These are phyloP conservation scores for Drosophila neocordata DNA, from an alignment of 1,140 invertebrate species.

Conservation along the genomic window DNA sequence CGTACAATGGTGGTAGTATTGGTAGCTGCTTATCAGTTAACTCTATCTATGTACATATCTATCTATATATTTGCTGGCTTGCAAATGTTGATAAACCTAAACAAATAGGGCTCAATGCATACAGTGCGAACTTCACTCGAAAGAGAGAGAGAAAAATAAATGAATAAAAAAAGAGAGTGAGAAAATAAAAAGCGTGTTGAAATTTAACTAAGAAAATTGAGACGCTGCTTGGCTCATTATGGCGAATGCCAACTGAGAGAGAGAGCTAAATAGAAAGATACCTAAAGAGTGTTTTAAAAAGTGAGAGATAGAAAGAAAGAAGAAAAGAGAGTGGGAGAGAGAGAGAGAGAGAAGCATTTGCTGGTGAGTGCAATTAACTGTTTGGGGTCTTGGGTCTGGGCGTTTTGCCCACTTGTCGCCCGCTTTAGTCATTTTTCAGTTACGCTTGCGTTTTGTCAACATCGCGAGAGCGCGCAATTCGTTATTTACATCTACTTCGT, in stretches of 20 bases:
- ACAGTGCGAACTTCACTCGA: slow-evolving; percentile 46
- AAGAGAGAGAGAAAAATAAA: slow-evolving; percentile 17
- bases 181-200: neutral
- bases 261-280: slow-evolving; percentile 20
- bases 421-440: slow-evolving; percentile 79
- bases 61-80: slow-evolving; percentile 33
- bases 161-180: neutral
- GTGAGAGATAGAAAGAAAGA: neutral
- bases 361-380: slow-evolving; percentile 52
- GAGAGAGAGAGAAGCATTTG: slow-evolving; percentile 7
- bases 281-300: neutral
- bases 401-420: slow-evolving; percentile 65
- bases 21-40: slow-evolving; percentile 43
- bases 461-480: slow-evolving; percentile 69
- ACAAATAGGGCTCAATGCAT: slow-evolving; percentile 10
- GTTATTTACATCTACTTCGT: slow-evolving; percentile 7
- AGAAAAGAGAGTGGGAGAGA: slow-evolving; percentile 27
- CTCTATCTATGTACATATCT: slow-evolving; percentile 41
- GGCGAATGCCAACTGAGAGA: slow-evolving; percentile 26
- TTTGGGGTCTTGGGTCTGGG: slow-evolving; percentile 44
- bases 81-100: slow-evolving; percentile 67
- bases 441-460: slow-evolving; percentile 79
- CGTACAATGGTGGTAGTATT: too few species aligned
- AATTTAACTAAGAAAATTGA: slow-evolving; percentile 1
- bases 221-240: slow-evolving; percentile 35